Evolutionary conservation across 1,140 invertebrate species (phyloP).

Genomic region (Danaus plexippus): DNA sequence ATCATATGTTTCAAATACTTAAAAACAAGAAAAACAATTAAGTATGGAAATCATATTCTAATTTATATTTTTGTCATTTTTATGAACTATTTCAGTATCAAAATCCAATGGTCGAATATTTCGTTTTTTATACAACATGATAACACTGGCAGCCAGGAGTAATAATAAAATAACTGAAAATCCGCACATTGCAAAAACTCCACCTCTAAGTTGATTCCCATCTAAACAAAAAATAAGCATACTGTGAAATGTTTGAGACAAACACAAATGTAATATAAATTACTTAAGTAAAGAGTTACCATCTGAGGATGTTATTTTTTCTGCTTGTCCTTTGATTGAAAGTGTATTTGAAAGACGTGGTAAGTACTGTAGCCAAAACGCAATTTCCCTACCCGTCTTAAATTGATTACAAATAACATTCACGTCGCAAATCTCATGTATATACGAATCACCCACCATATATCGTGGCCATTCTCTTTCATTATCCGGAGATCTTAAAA

Average conservation of each 20-base stretch:
- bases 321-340: constrained; percentile 30
- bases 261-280: constrained; percentile 6
- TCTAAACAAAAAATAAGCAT: constrained; percentile 27
- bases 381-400: constrained; percentile 32
- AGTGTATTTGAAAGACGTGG: constrained; percentile 42
- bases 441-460: constrained; percentile 54
- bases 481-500: constrained; percentile 70
- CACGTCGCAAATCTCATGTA: constrained; percentile 42
- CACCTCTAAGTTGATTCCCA: constrained; percentile 47
- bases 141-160: constrained; percentile 33
- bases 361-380: constrained; percentile 63
- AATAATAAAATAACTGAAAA: constrained; percentile 38
- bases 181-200: constrained; percentile 52
- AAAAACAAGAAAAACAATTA: too few relatives aligned
- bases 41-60: too few relatives aligned
- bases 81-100: constrained; percentile 13
- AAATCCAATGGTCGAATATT: constrained; percentile 27
- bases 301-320: constrained; percentile 41
- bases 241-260: neutral
- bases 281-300: constrained; percentile 26
- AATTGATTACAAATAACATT: constrained; percentile 14
- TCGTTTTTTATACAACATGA: constrained; percentile 37
- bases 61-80: too few relatives aligned
- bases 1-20: too few relatives aligned
- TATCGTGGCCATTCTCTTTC: constrained; percentile 75